Base-by-base conservation (phyloP, 37 sponge, comb jelly and placozoan species). In the Axinella damicornis region DNA sequence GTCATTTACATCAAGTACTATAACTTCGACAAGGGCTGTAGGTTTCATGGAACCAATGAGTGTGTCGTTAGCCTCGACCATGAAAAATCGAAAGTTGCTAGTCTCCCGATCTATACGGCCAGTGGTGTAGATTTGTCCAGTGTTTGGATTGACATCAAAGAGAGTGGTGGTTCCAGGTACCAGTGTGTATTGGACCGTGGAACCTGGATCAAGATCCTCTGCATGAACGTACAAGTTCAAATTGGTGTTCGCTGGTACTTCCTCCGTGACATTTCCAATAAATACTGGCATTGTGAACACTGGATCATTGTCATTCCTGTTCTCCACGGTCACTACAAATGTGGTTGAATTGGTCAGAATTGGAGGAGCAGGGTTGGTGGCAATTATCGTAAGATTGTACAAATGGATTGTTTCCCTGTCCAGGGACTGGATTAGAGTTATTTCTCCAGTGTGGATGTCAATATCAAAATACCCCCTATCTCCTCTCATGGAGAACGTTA, bases 241-340 rank as follows among this genome's bases (percentile, higher is more conserved):
- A 17, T 1, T 39, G 39, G 84, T 64, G 24, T 74, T 66, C 0
- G 35, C 24, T 21, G 58, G 33, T n/a, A 56, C 74, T 24, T 72
- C 57, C 66, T 86, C 87, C 28, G 60, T 31, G 30, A 78, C 19
- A 21, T 41, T 57, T 17, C 61, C 78, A 59, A 24, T 41, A 36
- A 31, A 71, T 4, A 57, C 46, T n/a, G 60, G 1, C 11, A 33
- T 39, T 5, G 30, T 31, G 66, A 87, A 80, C 0, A 63, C 56
- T 40, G 88, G 88, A n/a, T 69, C 35, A 80, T 87, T 79, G 40
- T 80, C 81, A 71, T 87, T 87, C 19, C 34, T 22, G 25, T 65
- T 25, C n/a, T 28, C 54, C 19, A 87, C 37, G 32, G 31, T 66
- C 16, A 80, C 66, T 5, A 21, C n/a, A 21, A 87, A 30, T 33